Evolutionary conservation across 2,888 invertebrate species (phyloP), one percentile per base, ranked within the genome.

Genomic region (Carcina quercana): DNA sequence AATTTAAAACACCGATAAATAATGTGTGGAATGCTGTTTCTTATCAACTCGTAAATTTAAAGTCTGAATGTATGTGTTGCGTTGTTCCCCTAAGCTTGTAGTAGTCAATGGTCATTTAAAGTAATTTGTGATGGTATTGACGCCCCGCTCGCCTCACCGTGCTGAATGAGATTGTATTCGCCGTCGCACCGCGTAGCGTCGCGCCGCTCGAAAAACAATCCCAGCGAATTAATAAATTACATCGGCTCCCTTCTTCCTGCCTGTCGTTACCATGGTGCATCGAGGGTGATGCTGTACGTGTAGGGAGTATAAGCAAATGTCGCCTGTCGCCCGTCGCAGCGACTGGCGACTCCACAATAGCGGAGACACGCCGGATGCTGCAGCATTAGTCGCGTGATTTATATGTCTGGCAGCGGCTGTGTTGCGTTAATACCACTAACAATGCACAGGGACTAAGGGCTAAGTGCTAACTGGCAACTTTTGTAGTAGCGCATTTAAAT

Each of bases 311-410:
- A 32, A 29, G 38, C 38, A 33, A 38, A 38, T 36, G 36, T 34
- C 28, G 28, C 31, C 24, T 24, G 36, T 36, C 13, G 28, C 21
- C 5, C 32, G 28, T 24, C 25, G 22, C 28, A n/a, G 35, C 43
- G 47, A 44, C 57, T 24, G 11, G 47, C 43, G 54, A 39, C 53
- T 53, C 58, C 52, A 56, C 63, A 61, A 66, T 59, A 59, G 59
- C 62, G 55, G 66, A 70, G 73, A 66, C 68, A 58, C 65, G 60
- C 69, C 79, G 80, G 79, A 80, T 74, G 74, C 71, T 68, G 68
- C 58, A 60, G 78, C 71, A 73, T 80, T 79, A 78, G 64, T 58
- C 50, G 44, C 48, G 56, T 82, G 80, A 83, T 83, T 83, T 83
- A 83, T 83, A 67, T 57, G 80, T 82, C 82, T 83, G 80, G 71